Base-by-base conservation (phyloP, 2,113 vertebrate genomes). In the Morone saxatilis region DNA sequence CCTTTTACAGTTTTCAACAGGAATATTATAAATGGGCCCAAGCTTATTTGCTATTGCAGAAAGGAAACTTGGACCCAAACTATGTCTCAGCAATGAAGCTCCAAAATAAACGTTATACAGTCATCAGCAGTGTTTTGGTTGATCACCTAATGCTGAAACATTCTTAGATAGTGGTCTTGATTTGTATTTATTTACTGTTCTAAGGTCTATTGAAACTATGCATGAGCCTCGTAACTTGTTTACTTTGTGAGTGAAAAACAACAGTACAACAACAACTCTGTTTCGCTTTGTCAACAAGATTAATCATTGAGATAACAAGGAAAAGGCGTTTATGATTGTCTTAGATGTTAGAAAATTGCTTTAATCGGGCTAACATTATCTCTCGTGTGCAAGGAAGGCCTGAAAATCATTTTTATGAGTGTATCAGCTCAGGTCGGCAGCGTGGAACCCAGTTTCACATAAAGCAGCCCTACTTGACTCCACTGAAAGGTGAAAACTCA, bases 401-500 rank as follows among this genome's bases (percentile, higher is more conserved):
- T 57, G 73, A 16, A 74, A 77, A 78, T 76, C 77, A 40, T 82
- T 69, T 79, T 83, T 62, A 79, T 9, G 60, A 74, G 62, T 17
- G 66, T 56, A 31, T 68, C 71, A 48, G 65, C 45, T 77, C 65
- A 56, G 68, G 54, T 53, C 25, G 45, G 54, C 71, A 31, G 74
- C n/a, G 13, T 53, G 50, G 72, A 71, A 45, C 81, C 66, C 50
- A 1, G 43, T 43, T 71, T 76, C 77, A 36, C 83, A 71, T 65
- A 38, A 71, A 77, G 71, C 40, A 40, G 68, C 38, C 56, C 71
- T 20, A n/a, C 61, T 72, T 54, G 81, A 73, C 81, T 66, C 65
- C 41, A 14, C 45, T 17, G 43, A 85, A 75, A 83, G 76, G 40
- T 75, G 77, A 59, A 22, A 76, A 70, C 31, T 13, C 54, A 0